Base-by-base conservation (phyloP, 2,113 vertebrate species). In the Microtus richardsoni region DNA sequence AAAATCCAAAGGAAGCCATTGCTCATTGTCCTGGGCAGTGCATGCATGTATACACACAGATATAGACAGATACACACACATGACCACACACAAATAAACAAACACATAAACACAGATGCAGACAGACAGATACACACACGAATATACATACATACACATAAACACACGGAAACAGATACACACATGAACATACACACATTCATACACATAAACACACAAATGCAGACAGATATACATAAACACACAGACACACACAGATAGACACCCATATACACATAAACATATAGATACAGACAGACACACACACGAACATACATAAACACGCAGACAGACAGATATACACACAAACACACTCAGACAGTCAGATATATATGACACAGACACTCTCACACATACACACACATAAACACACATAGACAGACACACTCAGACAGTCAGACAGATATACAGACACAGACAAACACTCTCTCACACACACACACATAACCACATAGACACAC, bases 81-180 rank as follows among this genome's bases (percentile, higher is more conserved):
- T 2, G 16, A 3, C 39, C 1, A 39, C 36, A 41, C 6, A 83
- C 4, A 52, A 30, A 52, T 17, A 19, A 8, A 54, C 17, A 80
- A 5, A 54, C 9, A 58, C 82, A 9, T 13, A 33, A 9, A 39
- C 7, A 33, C 10, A 24, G 14, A 39, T 11, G 2, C 24, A 33
- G 1, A 79, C 2, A 79, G 0, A 3, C 17, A 12, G 5, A 83
- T 21, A 41, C 7, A 39, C 7, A 58, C 0, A n/a, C 13, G 24
- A 11, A 49, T 16, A 33, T 58, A 71, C 5, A 71, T 17, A 71
- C 3, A 39, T 16, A 73, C 12, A 73, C 19, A 73, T 22, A 39
- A 9, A 73, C 22, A 21, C 74, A 47, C 2, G 3, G 58, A 49
- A 19, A 58, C 19, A 54, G 0, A 79, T 30, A 79, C 0, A 54